Evolutionary conservation across 2,113 vertebrate genomes (phyloP), one percentile per base, ranked within the genome.

Genomic region (Ammodytes dubius): DNA sequence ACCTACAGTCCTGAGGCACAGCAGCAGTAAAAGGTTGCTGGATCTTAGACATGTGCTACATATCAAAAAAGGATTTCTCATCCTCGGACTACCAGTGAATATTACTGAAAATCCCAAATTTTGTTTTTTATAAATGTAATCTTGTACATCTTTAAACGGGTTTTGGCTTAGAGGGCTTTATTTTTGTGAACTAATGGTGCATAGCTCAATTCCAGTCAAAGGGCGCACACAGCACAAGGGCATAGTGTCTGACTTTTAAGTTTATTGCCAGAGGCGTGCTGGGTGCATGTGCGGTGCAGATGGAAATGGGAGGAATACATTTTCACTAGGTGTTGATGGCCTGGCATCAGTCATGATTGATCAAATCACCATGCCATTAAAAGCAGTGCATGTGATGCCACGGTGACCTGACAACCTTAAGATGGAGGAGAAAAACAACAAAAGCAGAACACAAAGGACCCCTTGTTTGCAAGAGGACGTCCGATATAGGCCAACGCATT

Each of bases 241-340:
- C 68, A 81, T 1, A 42, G 40, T 54, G 81, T 72, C 45, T 43
- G 70, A 69, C 61, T 75, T 76, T 64, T 53, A 69, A 6, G 52
- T 64, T 66, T 50, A 58, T 52, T 27, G 66, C 66, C 56, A 58
- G 70, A 82, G 82, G 70, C 50, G 17, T 63, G 66, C 2, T 27
- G 27, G 1, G 72, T 43, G 65, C 46, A 66, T 47, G 59, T 73
- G 73, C 19, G 60, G 13, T 68, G 65, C 64, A 77, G 70, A 86
- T 83, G 78, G 57, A 79, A 69, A 72, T 53, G 60, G 45, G 66
- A 79, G 70, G 61, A 75, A 75, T 78, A 71, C 45, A 79, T 84
- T 83, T 80, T 79, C 64, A 50, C 11, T 42, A 14, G 61, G 68
- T 74, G 80, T 71, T 49, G 45, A 13, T 8, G 7, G 40, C 43